Evolutionary conservation across 2,888 invertebrate genomes (phyloP).

Genomic region (Pachliopta kotzebuea): DNA sequence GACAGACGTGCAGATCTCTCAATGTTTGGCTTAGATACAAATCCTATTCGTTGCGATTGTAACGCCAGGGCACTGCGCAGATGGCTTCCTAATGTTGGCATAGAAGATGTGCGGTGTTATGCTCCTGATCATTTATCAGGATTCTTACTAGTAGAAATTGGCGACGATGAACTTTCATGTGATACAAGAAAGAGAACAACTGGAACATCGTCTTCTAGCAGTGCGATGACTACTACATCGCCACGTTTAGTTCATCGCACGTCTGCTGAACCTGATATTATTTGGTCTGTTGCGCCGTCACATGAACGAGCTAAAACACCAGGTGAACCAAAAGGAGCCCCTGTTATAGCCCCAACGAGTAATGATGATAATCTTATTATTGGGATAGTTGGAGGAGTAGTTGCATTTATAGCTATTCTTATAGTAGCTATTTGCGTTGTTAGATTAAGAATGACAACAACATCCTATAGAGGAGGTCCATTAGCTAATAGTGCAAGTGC

Average conservation of each 20-base stretch:
- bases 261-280: constrained; percentile 91
- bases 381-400: constrained; percentile 96
- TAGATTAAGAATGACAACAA: constrained; percentile 85
- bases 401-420: constrained; percentile 93
- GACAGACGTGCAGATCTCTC: constrained; percentile 88
- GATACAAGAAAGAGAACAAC: constrained; percentile 83
- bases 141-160: constrained; percentile 86
- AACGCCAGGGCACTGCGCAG: constrained; percentile 88
- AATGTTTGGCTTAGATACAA: constrained; percentile 86
- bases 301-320: constrained; percentile 80
- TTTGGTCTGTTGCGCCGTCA: constrained; percentile 92
- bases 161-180: constrained; percentile 91
- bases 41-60: constrained; percentile 93
- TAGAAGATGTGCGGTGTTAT: constrained; percentile 83
- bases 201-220: constrained; percentile 52
- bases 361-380: constrained; percentile 97
- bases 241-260: constrained; percentile 81
- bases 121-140: constrained; percentile 86
- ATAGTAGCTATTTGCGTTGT: constrained; percentile 95
- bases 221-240: constrained; percentile 65
- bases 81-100: constrained; percentile 85
- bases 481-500: constrained; percentile 82
- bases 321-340: constrained; percentile 81
- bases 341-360: constrained; percentile 81
- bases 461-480: constrained; percentile 85